phyloP scores from a whole-genome alignment of 2,797 vertebrate species.

The Amphiprion clarkii region DNA sequence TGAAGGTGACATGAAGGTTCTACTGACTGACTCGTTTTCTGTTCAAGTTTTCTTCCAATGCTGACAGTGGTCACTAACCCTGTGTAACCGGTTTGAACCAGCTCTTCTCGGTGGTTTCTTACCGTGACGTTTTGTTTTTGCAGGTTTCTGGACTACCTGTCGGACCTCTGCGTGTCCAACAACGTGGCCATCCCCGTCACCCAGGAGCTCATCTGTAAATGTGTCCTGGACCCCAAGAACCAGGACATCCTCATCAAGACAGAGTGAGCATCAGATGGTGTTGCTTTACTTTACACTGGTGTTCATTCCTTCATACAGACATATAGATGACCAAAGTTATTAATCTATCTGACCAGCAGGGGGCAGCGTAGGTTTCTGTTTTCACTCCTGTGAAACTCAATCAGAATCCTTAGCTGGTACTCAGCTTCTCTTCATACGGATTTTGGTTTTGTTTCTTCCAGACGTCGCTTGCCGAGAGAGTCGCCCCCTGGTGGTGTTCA shows the following conservation, averaged over 20 bases:
- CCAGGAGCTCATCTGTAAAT: constrained; percentile 99
- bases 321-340: no score
- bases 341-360: not conserved
- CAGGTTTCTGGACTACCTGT: constrained; percentile 98
- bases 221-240: constrained; percentile 95
- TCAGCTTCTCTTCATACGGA: no score
- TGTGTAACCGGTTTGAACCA: no score
- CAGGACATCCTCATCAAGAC: constrained; percentile 98
- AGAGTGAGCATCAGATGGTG: constrained; percentile 81
- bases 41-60: no score
- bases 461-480: constrained; percentile 92
- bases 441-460: constrained; percentile 50
- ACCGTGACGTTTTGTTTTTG: not conserved
- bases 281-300: no score
- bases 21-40: no score
- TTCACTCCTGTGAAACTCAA: no score
- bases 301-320: no score
- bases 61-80: no score
- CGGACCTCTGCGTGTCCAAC: constrained; percentile 97
- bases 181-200: constrained; percentile 97
- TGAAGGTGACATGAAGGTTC: no score
- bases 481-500: constrained; percentile 72
- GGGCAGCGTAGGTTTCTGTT: not conserved
- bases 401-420: no score
- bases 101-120: no score